Evolutionary conservation across 2,113 vertebrate species (phyloP), one percentile per base, ranked within the genome.

Genomic region (Leptosomus discolor): DNA sequence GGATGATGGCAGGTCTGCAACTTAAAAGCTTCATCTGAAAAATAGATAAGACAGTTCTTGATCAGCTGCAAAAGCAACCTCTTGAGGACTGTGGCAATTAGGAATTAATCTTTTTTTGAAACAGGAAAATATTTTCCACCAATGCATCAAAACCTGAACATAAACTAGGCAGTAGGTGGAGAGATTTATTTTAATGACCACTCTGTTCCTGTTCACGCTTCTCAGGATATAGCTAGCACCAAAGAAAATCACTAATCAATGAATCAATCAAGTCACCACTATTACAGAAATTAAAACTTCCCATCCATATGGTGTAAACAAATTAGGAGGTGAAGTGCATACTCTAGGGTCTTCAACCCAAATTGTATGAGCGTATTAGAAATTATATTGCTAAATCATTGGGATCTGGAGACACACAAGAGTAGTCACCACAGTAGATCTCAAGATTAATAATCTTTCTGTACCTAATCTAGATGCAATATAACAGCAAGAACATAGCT

Each of bases 51-150:
- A 75, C 22, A 68, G 88, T 87, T 90, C 90, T 92, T 79, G 93
- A 95, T 78, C 74, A 92, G 87, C 87, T 95, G 53, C 51, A 75
- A 76, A 94, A 92, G n/a, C 15, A 24, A 57, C 60, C 63, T 95
- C 78, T 51, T 26, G 74, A 95, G 78, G 89, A 76, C 73, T 78
- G 36, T 37, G 50, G 48, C 50, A 94, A 95, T 96, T 88, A 94
- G 89, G 76, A 97, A 96, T 96, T 93, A 91, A 96, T 87, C 82
- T 96, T 93, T 83, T 60, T 95, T 97, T 97, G 94, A 97, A 97
- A 96, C 16, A 90, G 74, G 83, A 95, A 96, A 89, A 70, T 90
- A 91, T 63, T 94, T 97, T 97, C 73, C 70, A 76, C 85, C 54
- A 82, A 8, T n/a, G 22, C 21, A 36, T 36, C 32, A 92, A 88